Conservation (phyloP, 2,113 vertebrate genomes). For the Tragelaphus scriptus region DNA sequence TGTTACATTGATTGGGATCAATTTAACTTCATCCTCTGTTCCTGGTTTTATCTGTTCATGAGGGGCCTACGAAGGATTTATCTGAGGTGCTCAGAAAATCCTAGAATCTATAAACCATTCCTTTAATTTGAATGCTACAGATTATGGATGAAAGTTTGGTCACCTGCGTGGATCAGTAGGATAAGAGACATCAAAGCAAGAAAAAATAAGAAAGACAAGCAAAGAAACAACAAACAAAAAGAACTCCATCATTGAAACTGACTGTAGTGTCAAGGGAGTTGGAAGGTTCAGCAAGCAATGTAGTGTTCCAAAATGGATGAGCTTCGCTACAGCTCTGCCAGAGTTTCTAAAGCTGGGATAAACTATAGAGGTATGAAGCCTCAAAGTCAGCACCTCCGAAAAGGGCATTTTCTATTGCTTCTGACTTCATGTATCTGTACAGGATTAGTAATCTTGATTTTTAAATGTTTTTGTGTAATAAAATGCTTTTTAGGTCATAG, state of each 20-base stretch:
- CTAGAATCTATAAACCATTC: conserved; percentile 84
- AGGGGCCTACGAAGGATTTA: conserved; percentile 82
- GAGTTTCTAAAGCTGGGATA: not conserved
- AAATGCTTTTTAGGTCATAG: not conserved
- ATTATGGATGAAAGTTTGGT: conserved; percentile 87
- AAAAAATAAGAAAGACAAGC: conserved; percentile 78
- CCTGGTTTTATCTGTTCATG: conserved; percentile 75
- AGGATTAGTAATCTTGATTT: not conserved
- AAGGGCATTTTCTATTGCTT: not conserved
- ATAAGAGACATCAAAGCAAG: conserved; percentile 84
- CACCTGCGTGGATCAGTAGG: conserved; percentile 79
- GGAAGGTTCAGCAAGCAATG: not conserved
- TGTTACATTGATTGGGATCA: conserved; percentile 82
- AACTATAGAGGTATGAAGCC: not conserved
- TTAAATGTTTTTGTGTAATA: not conserved
- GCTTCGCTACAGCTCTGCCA: not conserved
- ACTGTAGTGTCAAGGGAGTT: not conserved
- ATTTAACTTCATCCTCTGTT: conserved; percentile 79
- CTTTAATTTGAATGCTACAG: conserved; percentile 86
- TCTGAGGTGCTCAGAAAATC: conserved; percentile 81
- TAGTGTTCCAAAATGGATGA: not conserved
- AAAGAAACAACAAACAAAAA: conserved; percentile 75
- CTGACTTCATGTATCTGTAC: not conserved
- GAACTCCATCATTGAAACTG: conserved; percentile 8
- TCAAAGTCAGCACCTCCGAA: not conserved